Percentiles rank a stretch among this genome's conserved stretches.
These are phyloP conservation scores for Rattus norvegicus DNA, from an alignment of 2,113 vertebrate species.

Conservation along the genomic window GRCr8 NC_086024.1:76715001-76715500, in stretches of 20 bases:
- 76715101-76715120: conserved; percentile 29
- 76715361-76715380: neutral
- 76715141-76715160: neutral
- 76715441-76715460: neutral
- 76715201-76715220: neutral
- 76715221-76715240: neutral
- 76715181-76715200: neutral
- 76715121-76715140: neutral
- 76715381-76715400: neutral
- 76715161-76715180: neutral
- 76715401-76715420: neutral
- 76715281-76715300: neutral
- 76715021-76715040: conserved; percentile 32
- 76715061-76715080: neutral
- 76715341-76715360: neutral
- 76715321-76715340: neutral
- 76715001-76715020: neutral
- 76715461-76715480: neutral
- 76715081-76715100: conserved; percentile 25
- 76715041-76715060: neutral
- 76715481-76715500: neutral
- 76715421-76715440: neutral
- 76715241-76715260: neutral
- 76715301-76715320: neutral
- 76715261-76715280: neutral